Conservation (phyloP, 1,140 invertebrate genomes). For the Pinna nobilis region DNA sequence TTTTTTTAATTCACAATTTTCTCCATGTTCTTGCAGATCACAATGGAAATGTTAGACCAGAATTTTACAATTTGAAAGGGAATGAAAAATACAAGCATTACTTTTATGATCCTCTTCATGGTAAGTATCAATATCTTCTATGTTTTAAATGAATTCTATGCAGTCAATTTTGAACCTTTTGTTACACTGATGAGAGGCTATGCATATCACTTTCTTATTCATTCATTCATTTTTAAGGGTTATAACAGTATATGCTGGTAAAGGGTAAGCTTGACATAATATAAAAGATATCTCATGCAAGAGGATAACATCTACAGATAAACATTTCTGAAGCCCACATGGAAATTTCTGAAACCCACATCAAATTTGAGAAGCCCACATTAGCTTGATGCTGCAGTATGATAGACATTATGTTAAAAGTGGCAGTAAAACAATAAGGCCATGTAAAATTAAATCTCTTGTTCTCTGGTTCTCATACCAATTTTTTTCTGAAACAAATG, state of each 20-base stretch:
- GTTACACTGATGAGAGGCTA: neutral
- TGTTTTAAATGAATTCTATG: neutral
- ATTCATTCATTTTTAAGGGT: neutral
- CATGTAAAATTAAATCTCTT: too few species aligned
- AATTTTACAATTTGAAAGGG: slow-evolving; percentile 78
- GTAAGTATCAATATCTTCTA: slow-evolving; percentile 42
- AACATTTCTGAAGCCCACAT: too few species aligned
- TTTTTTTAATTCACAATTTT: too few species aligned
- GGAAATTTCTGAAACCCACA: too few species aligned
- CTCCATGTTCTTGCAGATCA: slow-evolving; percentile 75
- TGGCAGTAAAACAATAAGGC: too few species aligned
- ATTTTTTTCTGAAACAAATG: too few species aligned
- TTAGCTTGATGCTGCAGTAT: too few species aligned
- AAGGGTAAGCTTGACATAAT: neutral
- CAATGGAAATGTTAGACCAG: slow-evolving; percentile 75
- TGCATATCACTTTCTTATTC: neutral
- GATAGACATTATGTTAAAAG: too few species aligned
- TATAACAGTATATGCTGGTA: neutral
- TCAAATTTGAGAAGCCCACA: too few species aligned
- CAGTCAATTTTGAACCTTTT: neutral
- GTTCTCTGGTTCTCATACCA: too few species aligned
- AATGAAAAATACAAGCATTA: slow-evolving; percentile 80
- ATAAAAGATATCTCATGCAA: neutral
- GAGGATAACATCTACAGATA: too few species aligned
- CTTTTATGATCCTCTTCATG: slow-evolving; percentile 76